phyloP scores from a whole-genome alignment of 1,140 invertebrate species.

The Drosophila sproati region DNA sequence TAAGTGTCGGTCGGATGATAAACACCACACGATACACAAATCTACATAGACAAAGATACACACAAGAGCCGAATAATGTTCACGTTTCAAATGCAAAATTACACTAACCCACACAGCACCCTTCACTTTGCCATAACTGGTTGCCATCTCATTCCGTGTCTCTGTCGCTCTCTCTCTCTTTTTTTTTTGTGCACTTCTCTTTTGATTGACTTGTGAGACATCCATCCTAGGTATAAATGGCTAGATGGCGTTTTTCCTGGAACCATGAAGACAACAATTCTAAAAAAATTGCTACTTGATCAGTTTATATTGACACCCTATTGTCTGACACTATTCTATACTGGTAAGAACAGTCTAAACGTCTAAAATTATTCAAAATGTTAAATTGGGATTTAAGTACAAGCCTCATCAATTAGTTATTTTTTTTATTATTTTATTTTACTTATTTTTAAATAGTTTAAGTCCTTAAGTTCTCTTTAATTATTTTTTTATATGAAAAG shows the following conservation, averaged over 20 bases:
- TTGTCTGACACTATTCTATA: slow-evolving; percentile 89
- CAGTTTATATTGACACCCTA: slow-evolving; percentile 91
- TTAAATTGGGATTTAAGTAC: not conserved
- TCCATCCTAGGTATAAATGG: slow-evolving; percentile 89
- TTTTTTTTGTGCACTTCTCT: not conserved
- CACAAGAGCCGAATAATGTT: not conserved
- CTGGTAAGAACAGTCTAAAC: slow-evolving; percentile 85
- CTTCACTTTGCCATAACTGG: slow-evolving; percentile 1
- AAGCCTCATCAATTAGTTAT: too few species aligned
- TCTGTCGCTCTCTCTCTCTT: not conserved
- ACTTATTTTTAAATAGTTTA: too few species aligned
- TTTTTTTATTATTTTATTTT: too few species aligned
- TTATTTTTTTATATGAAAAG: too few species aligned
- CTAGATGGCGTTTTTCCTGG: slow-evolving; percentile 90
- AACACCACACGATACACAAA: slow-evolving; percentile 17
- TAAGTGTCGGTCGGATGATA: slow-evolving; percentile 47
- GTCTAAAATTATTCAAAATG: not conserved
- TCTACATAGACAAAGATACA: slow-evolving; percentile 9
- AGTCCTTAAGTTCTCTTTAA: too few species aligned
- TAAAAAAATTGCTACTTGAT: slow-evolving; percentile 90
- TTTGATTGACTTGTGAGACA: slow-evolving; percentile 42
- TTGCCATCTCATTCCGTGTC: slow-evolving; percentile 5
- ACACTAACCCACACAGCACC: slow-evolving; percentile 22
- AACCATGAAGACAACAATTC: slow-evolving; percentile 87
- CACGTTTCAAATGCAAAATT: slow-evolving; percentile 4